Percentiles rank a stretch among this genome's conserved stretches.
These are phyloP conservation scores for Callipepla squamata DNA, from an alignment of 2,113 vertebrate genomes.

Conservation along the genomic window DNA sequence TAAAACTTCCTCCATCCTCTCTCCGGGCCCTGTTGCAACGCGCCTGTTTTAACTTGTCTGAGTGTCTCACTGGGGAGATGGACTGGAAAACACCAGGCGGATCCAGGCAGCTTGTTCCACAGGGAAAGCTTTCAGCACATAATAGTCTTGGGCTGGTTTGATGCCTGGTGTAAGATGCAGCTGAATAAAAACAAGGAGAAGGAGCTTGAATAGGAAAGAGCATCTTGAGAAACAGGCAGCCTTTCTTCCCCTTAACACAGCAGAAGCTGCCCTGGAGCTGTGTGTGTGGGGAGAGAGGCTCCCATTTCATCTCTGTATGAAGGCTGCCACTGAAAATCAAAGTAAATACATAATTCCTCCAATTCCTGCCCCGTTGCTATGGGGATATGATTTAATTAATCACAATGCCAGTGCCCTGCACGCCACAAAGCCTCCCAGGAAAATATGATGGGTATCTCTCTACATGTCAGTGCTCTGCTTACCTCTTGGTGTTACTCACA, in stretches of 20 bases:
- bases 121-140: conserved; percentile 57
- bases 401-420: background rate
- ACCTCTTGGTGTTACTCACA: background rate
- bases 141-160: conserved; percentile 46
- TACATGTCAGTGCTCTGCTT: background rate
- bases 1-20: background rate
- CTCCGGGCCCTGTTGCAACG: background rate
- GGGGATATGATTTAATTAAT: conserved; percentile 60
- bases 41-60: conserved; percentile 70
- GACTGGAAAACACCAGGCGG: conserved; percentile 65
- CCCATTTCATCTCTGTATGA: conserved; percentile 57
- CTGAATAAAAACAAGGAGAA: conserved; percentile 57
- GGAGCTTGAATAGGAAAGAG: conserved; percentile 51
- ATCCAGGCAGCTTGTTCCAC: conserved; percentile 58
- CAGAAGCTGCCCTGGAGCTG: conserved; percentile 43
- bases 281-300: background rate
- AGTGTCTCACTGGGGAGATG: conserved; percentile 45
- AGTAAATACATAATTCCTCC: conserved; percentile 65
- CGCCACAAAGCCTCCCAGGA: background rate
- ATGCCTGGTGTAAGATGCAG: conserved; percentile 56
- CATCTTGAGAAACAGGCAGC: conserved; percentile 58
- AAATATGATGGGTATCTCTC: conserved; percentile 5
- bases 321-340: conserved; percentile 59
- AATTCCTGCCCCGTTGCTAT: conserved; percentile 35
- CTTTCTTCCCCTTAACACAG: conserved; percentile 17